Conservation (phyloP, 2,888 invertebrate species). For the Caenorhabditis becei region DNA sequence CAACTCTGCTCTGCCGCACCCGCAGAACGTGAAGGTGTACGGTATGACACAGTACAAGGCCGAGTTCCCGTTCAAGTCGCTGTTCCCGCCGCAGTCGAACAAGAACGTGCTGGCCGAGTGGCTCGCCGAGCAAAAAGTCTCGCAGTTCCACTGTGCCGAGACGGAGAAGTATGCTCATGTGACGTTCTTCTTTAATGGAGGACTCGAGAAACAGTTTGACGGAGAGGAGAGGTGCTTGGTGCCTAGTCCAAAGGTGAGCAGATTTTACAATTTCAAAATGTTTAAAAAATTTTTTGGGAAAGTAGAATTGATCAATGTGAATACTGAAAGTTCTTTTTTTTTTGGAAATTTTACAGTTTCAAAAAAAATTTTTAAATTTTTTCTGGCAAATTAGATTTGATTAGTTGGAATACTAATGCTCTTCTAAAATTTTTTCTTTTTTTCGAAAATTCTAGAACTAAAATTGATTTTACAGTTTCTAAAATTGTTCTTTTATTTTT, state of each 20-base stretch:
- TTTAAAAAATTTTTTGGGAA: too few species aligned
- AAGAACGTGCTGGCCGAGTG: slow-evolving; percentile 83
- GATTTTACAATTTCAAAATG: too few species aligned
- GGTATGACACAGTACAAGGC: slow-evolving; percentile 83
- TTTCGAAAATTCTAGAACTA: too few species aligned
- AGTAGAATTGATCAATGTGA: too few species aligned
- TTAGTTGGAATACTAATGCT: too few species aligned
- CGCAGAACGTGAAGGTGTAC: slow-evolving; percentile 67
- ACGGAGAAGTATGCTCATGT: slow-evolving; percentile 83
- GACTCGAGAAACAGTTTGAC: slow-evolving; percentile 82
- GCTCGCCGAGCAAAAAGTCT: slow-evolving; percentile 81
- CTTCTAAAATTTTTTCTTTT: too few species aligned
- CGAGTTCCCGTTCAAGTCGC: slow-evolving; percentile 82
- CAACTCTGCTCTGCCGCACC: slow-evolving; percentile 73
- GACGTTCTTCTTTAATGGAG: slow-evolving; percentile 84
- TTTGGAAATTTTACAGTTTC: too few species aligned
- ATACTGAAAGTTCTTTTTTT: too few species aligned
- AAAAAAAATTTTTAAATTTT: too few species aligned
- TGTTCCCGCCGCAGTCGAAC: slow-evolving; percentile 83
- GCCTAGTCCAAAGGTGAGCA: slow-evolving; percentile 83
- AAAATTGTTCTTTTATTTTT: too few species aligned
- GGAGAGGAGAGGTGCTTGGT: slow-evolving; percentile 82
- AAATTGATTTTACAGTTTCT: too few species aligned
- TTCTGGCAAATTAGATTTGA: too few species aligned
- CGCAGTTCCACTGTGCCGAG: slow-evolving; percentile 83